Base-by-base conservation (phyloP, 2,797 vertebrate genomes). In the Parauchenoglanis ngamensis region DNA sequence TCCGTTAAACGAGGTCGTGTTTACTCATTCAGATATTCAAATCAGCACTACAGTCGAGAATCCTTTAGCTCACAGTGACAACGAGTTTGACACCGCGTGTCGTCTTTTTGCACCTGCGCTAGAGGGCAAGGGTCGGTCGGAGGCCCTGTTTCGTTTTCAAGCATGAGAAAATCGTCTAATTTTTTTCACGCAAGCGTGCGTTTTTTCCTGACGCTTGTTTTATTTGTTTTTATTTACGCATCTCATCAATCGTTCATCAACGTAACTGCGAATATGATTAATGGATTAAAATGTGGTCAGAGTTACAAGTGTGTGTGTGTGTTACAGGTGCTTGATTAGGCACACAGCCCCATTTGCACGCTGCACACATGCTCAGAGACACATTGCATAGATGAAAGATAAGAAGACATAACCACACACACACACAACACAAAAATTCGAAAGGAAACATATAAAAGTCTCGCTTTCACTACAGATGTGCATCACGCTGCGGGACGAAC, bases 321-420 rank as follows among this genome's bases (percentile, higher is more conserved):
- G 70, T 92, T 93, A 94, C 93, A 94, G 94, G 93, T 95, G 94
- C 92, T 93, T 90, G 94, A 93, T 94, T 92, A 92, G 92, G 93
- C 92, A 92, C 90, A 92, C 59, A 80, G 84, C 87, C 93, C 91
- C 91, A 91, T 94, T 94, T 93, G 92, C 92, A 93, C 92, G 92
- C 92, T 92, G 92, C 84, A 83, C 75, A 83, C 79, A 49, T 79
- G 81, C 76, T 63, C 59, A 28, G 35, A 80, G 75, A 88, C 87
- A 80, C 76, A 21, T 52, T 28, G 59, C 83, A 31, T 25, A 75
- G 84, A 79, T 84, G 89, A 92, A 46, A 88, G 88, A 88, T 93
- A 89, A 89, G 83, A 89, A 88, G 83, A 92, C 89, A 92, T 91
- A 92, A 93, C 91, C 92, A 93, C 92, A 92, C 92, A 90, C 90